These are phyloP conservation scores for Bolborhynchus lineola DNA, from an alignment of 2,113 vertebrate species.

Conservation along the genomic window DNA sequence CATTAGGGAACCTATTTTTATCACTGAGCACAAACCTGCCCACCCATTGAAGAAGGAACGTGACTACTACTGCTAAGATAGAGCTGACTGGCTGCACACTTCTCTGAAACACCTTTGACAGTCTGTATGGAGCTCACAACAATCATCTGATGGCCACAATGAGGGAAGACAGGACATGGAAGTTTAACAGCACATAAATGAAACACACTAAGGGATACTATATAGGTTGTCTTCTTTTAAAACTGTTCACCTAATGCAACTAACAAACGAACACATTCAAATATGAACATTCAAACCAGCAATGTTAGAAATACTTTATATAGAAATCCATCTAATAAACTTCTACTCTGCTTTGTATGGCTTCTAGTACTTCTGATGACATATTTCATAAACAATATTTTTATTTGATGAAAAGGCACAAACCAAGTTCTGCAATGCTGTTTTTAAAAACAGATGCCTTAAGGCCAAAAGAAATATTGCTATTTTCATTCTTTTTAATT, in stretches of 20 bases:
- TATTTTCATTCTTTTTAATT: constrained; percentile 1
- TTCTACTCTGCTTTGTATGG: background rate
- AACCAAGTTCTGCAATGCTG: background rate
- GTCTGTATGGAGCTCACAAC: background rate
- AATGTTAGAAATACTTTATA: background rate
- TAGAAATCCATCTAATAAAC: background rate
- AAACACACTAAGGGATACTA: background rate
- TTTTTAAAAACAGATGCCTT: background rate
- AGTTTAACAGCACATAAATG: background rate
- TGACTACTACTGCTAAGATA: background rate
- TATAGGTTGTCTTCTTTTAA: background rate
- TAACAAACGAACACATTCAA: background rate
- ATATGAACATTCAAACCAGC: background rate
- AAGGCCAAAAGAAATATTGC: background rate
- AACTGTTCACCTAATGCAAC: background rate
- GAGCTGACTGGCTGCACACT: background rate
- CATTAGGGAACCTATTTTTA: background rate
- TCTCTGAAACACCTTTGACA: background rate
- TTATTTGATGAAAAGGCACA: background rate
- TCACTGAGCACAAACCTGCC: background rate
- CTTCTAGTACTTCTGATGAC: background rate
- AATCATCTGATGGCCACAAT: background rate
- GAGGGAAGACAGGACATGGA: background rate
- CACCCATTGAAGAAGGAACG: background rate
- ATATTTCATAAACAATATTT: background rate